phyloP scores from a whole-genome alignment of 2,797 vertebrate genomes.

The Anniella stebbinsi region DNA sequence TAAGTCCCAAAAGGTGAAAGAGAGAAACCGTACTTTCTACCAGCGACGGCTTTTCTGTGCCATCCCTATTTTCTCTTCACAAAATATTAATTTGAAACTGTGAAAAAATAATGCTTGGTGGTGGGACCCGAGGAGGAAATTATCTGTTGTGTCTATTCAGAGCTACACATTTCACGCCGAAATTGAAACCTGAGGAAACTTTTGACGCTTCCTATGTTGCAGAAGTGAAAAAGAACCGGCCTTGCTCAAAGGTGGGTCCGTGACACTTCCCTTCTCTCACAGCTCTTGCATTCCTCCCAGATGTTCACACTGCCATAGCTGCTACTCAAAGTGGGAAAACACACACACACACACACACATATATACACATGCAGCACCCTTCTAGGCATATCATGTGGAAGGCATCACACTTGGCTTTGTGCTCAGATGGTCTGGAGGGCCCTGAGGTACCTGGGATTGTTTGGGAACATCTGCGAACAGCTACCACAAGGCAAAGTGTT shows the following conservation, averaged over 20 bases:
- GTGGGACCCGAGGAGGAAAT: conserved; percentile 61
- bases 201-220: conserved; percentile 63
- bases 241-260: conserved; percentile 67
- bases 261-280: conserved; percentile 68
- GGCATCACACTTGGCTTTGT: conserved; percentile 53
- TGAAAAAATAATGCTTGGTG: conserved; percentile 63
- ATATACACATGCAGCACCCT: background rate
- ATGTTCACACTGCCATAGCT: conserved; percentile 67
- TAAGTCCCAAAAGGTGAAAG: conserved; percentile 45
- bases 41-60: conserved; percentile 21
- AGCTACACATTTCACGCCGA: conserved; percentile 58
- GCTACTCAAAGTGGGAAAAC: conserved; percentile 49
- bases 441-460: conserved; percentile 45
- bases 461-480: conserved; percentile 32
- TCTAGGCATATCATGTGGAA: conserved; percentile 61
- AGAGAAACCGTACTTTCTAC: conserved; percentile 49
- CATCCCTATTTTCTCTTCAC: conserved; percentile 51
- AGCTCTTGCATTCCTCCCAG: conserved; percentile 64
- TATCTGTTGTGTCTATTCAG: conserved; percentile 67
- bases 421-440: conserved; percentile 39
- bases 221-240: conserved; percentile 67
- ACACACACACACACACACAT: conserved; percentile 7
- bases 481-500: conserved; percentile 31
- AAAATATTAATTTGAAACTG: conserved; percentile 70
- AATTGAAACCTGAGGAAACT: conserved; percentile 62